A percentile compares a stretch with the other conserved stretches of the same genome.
phyloP scores from a whole-genome alignment of 2,888 invertebrate genomes.

The Linyphia triangularis region DNA sequence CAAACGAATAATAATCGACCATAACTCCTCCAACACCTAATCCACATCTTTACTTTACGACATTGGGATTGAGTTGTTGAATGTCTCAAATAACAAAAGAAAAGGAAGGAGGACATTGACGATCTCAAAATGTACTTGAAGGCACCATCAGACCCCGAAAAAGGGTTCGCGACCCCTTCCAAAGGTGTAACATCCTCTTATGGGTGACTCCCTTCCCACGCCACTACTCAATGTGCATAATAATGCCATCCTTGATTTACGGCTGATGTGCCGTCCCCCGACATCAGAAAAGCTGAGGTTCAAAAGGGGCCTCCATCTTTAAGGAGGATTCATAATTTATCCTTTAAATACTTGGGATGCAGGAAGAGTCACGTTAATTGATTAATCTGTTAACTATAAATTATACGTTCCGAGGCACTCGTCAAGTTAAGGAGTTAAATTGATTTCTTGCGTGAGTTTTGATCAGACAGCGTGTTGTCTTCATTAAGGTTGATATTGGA shows the following conservation, averaged over 20 bases:
- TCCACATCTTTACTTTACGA: conserved; percentile 37
- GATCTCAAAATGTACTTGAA: conserved; percentile 21
- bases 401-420: conserved; percentile 25
- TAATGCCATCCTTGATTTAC: conserved; percentile 49
- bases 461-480: conserved; percentile 22
- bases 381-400: conserved; percentile 45
- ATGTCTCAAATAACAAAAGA: conserved; percentile 2
- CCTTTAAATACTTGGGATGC: background rate
- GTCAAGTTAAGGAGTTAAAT: conserved; percentile 13
- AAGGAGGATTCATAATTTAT: conserved; percentile 37
- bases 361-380: conserved; percentile 26
- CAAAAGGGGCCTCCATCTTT: conserved; percentile 28
- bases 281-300: conserved; percentile 4
- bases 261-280: background rate
- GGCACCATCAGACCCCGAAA: conserved; percentile 8
- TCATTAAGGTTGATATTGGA: background rate
- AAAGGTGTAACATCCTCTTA: conserved; percentile 24
- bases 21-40: conserved; percentile 8
- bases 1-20: background rate
- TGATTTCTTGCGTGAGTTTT: background rate
- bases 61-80: conserved; percentile 6
- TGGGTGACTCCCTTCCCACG: conserved; percentile 50
- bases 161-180: conserved; percentile 39
- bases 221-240: conserved; percentile 24
- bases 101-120: conserved; percentile 33